Evolutionary conservation across 2,113 vertebrate genomes (phyloP).

Genomic region (Clarias gariepinus): DNA sequence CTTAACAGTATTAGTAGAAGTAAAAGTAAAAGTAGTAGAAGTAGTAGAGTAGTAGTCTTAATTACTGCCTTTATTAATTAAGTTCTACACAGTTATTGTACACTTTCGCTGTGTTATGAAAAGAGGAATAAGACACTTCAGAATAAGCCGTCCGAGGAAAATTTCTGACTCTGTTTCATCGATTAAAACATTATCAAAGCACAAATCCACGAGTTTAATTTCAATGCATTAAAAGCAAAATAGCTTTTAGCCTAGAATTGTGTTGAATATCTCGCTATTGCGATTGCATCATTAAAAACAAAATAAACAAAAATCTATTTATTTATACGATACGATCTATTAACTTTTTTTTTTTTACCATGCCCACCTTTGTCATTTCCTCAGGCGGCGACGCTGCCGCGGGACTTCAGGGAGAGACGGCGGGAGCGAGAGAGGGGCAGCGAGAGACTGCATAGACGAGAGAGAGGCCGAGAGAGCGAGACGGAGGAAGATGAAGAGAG

Average conservation of each 20-base stretch:
- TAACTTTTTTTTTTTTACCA: not conserved
- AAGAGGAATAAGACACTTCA: not conserved
- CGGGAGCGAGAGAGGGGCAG: slow-evolving; percentile 38
- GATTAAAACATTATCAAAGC: not conserved
- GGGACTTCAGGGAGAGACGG: slow-evolving; percentile 52
- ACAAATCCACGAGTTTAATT: not conserved
- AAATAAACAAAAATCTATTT: not conserved
- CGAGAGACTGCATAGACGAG: slow-evolving; percentile 55
- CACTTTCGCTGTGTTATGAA: too few relatives aligned
- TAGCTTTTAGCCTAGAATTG: not conserved
- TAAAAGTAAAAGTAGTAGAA: too few relatives aligned
- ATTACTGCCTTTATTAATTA: too few relatives aligned
- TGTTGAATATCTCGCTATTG: not conserved
- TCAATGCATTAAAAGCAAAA: not conserved
- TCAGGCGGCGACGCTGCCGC: slow-evolving; percentile 65
- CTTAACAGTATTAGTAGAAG: too few relatives aligned
- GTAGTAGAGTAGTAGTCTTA: too few relatives aligned
- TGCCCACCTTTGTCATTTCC: too few relatives aligned
- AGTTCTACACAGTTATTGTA: too few relatives aligned
- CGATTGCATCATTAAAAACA: not conserved
- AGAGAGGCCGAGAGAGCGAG: slow-evolving; percentile 65
- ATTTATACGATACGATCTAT: not conserved
- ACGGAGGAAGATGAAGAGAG: slow-evolving; percentile 73
- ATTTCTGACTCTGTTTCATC: not conserved
- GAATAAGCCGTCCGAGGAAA: not conserved